Conservation (phyloP, 2,797 vertebrate species). For the Bradypodion pumilum region DNA sequence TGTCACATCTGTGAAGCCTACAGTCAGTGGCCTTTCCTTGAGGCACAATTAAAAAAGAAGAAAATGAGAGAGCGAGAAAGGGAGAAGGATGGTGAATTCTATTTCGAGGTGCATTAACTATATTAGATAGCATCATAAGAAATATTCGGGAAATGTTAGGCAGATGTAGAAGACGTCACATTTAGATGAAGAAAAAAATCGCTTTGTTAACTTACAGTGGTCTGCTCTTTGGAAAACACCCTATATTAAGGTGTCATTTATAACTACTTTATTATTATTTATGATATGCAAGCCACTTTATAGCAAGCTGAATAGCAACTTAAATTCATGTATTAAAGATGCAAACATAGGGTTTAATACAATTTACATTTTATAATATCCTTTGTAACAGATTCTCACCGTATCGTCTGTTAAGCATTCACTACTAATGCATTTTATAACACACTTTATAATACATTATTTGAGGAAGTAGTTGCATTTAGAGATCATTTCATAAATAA, state of each 20-base stretch:
- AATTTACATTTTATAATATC: slow-evolving; percentile 79
- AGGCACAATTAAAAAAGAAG: slow-evolving; percentile 56
- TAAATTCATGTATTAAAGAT: slow-evolving; percentile 84
- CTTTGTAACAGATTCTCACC: slow-evolving; percentile 78
- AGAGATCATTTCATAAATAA: slow-evolving; percentile 83
- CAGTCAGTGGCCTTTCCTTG: slow-evolving; percentile 63
- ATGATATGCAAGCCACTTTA: slow-evolving; percentile 79
- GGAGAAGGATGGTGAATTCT: slow-evolving; percentile 72
- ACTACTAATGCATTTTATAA: slow-evolving; percentile 83
- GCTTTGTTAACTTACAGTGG: slow-evolving; percentile 75
- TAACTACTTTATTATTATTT: slow-evolving; percentile 81
- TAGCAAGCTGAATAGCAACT: slow-evolving; percentile 76
- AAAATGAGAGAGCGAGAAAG: too few species aligned
- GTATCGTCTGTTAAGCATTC: slow-evolving; percentile 79
- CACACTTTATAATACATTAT: slow-evolving; percentile 79
- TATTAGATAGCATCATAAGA: slow-evolving; percentile 72
- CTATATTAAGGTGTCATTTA: slow-evolving; percentile 78
- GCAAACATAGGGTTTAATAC: slow-evolving; percentile 78
- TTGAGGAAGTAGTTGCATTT: slow-evolving; percentile 79
- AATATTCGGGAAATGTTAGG: slow-evolving; percentile 71
- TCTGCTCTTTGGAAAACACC: slow-evolving; percentile 75
- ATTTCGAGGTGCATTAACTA: slow-evolving; percentile 73
- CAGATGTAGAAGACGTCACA: slow-evolving; percentile 65
- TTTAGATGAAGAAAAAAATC: slow-evolving; percentile 76
- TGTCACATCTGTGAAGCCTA: slow-evolving; percentile 52